phyloP scores from a whole-genome alignment of 2,113 vertebrate genomes.

The Neotoma lepida region DNA sequence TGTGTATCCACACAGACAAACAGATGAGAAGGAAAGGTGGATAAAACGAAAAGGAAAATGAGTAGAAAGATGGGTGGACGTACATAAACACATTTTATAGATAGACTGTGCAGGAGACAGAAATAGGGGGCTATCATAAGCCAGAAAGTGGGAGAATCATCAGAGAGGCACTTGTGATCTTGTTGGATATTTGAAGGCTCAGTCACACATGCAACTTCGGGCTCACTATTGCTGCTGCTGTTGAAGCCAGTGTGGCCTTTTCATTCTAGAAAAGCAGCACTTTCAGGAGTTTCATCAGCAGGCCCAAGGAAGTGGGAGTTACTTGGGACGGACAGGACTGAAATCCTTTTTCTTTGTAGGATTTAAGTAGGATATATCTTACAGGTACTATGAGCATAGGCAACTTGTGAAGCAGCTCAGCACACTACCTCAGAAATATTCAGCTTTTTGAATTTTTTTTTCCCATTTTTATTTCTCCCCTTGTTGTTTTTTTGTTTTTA shows the following conservation, averaged over 20 bases:
- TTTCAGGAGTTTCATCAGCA: constrained; percentile 11
- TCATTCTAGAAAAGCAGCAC: not conserved
- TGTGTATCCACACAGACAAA: not conserved
- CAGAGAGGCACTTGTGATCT: constrained; percentile 62
- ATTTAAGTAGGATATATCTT: not conserved
- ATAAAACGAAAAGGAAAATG: constrained; percentile 61
- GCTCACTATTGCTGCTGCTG: not conserved
- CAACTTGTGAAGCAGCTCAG: not conserved
- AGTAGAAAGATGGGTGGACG: constrained; percentile 49
- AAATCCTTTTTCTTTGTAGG: not conserved
- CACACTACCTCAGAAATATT: not conserved
- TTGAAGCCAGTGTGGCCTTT: not conserved
- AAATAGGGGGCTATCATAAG: constrained; percentile 48
- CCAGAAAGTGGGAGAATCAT: constrained; percentile 68
- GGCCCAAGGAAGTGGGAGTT: not conserved
- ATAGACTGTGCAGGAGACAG: constrained; percentile 51
- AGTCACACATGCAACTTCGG: not conserved
- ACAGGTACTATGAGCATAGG: not conserved
- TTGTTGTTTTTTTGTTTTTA: not conserved
- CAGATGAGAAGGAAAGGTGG: not conserved
- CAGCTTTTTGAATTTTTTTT: not conserved
- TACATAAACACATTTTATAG: constrained; percentile 63
- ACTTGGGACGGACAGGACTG: too few relatives aligned
- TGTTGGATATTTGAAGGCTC: constrained; percentile 56
- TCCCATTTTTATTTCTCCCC: not conserved